Base-by-base conservation (phyloP, 2,888 invertebrate species). In the Bembecia ichneumoniformis region DNA sequence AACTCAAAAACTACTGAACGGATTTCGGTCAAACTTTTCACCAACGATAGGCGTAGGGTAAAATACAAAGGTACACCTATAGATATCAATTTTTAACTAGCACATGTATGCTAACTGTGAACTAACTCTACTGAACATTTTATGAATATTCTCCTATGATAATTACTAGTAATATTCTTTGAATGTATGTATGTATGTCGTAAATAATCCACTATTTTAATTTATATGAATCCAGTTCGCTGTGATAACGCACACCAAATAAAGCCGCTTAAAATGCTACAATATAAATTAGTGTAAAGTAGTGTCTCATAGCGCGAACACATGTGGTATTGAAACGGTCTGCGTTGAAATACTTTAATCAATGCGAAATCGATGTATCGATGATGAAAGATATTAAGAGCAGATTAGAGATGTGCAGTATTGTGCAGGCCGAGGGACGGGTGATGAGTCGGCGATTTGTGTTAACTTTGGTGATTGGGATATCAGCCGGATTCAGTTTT, bases 401-500 rank as follows among this genome's bases (percentile, higher is more conserved):
- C 17, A 44, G 15, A 7, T 15, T 44, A 14, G 44, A 14, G 16
- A 49, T 52, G 49, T 53, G 48, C 46, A 50, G 43, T 50, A 50
- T 57, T 74, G 65, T 75, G 66, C 86, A 84, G 86, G 80, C 80
- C 51, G 84, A 87, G 66, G 76, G 79, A 57, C 75, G 82, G 82
- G 82, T 82, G 82, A 81, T 91, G 78, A 92, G 92, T 62, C 90
- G 91, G 53, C 91, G 91, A 58, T 92, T 92, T 78, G 82, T 93
- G 66, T 77, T 93, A 69, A 92, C 93, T 53, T 87, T 94, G 66
- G 88, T 90, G 66, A 88, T 90, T 62, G 94, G 94, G 58, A 90
- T 94, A 66, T 87, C 92, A 3, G 91, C 92, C 64, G 94, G 94
- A 63, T 94, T 94, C 86, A 89, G 91, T 72, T 91, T 93, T 66